Evolutionary conservation across 2,113 vertebrate genomes (phyloP).

Genomic region (Onychostruthus taczanowskii): DNA sequence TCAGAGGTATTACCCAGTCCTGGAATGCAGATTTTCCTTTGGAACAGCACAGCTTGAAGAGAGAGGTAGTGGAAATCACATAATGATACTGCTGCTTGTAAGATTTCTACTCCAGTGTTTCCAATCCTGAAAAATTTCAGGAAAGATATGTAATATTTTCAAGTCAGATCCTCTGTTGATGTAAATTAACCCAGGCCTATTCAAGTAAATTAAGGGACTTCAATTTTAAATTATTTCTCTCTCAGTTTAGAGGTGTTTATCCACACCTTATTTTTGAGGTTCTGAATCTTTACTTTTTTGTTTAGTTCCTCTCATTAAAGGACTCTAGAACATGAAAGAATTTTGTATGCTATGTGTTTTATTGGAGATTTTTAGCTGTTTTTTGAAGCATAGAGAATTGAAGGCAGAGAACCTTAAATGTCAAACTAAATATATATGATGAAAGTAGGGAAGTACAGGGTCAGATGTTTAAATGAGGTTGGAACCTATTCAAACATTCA

Average conservation of each 20-base stretch:
- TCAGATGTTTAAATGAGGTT: not conserved
- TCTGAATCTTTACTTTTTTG: not conserved
- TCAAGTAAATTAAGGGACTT: not conserved
- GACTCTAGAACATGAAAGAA: not conserved
- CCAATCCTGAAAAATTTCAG: not conserved
- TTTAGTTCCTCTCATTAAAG: not conserved
- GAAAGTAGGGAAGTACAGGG: not conserved
- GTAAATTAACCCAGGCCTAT: not conserved
- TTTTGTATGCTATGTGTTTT: not conserved
- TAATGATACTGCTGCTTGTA: not conserved
- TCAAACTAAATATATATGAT: not conserved
- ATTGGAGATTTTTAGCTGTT: not conserved
- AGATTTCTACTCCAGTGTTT: not conserved
- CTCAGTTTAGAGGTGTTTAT: not conserved
- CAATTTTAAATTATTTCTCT: not conserved
- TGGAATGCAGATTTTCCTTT: constrained; percentile 11
- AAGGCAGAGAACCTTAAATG: not conserved
- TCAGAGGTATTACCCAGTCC: constrained; percentile 8
- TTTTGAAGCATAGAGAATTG: not conserved
- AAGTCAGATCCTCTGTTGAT: not conserved
- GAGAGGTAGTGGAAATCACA: not conserved
- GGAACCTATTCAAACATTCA: not conserved
- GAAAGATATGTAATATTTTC: not conserved
- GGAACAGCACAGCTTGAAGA: not conserved
- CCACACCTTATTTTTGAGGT: not conserved